Conservation (phyloP, 2,888 invertebrate species). For the Tenodera sinensis region DNA sequence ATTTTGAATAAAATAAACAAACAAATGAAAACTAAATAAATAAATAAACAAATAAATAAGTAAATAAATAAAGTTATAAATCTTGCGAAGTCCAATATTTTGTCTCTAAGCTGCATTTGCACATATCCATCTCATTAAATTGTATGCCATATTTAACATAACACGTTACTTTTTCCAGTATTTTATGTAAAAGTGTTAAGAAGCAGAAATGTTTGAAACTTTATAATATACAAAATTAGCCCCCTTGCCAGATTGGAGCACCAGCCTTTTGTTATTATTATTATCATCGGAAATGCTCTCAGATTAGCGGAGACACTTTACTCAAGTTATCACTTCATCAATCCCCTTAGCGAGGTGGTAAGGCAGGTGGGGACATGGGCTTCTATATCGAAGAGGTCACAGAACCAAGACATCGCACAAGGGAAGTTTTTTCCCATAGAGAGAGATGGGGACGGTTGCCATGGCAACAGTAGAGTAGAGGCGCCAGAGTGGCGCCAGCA, state of each 20-base stretch:
- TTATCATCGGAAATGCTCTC: neutral
- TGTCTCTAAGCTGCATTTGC: no score
- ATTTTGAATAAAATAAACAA: no score
- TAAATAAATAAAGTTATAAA: no score
- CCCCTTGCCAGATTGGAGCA: neutral
- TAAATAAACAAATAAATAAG: no score
- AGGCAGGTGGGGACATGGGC: neutral
- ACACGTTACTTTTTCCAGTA: no score
- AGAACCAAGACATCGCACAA: neutral
- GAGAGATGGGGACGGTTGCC: neutral
- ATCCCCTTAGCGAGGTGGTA: neutral
- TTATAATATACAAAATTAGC: neutral
- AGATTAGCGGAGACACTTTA: neutral
- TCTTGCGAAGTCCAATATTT: no score
- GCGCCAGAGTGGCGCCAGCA: constrained; percentile 12
- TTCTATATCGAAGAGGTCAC: neutral
- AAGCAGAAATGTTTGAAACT: no score
- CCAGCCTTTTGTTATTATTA: neutral
- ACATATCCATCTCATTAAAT: no score
- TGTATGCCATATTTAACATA: no score
- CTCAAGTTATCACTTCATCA: neutral
- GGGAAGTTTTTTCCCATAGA: neutral
- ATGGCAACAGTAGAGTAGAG: constrained; percentile 2
- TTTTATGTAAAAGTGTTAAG: no score
- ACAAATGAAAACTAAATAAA: no score